Conservation (phyloP, 1,140 invertebrate species). For the Orchesella cincta region DNA sequence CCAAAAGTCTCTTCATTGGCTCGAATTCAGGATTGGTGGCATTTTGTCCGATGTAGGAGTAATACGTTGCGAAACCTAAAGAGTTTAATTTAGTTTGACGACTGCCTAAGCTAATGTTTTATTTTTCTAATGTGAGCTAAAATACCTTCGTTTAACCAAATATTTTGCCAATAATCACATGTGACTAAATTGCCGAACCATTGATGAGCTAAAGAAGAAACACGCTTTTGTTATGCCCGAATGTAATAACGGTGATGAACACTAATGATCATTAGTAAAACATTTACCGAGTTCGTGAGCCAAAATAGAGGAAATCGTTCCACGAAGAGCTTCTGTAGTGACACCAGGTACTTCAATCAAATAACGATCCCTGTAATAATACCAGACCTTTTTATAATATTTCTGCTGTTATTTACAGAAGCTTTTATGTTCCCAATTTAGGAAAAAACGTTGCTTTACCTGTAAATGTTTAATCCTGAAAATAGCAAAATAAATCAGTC, state of each 20-base stretch:
- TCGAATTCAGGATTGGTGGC: slow-evolving; percentile 24
- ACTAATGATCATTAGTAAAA: background rate
- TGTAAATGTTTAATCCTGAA: slow-evolving; percentile 11
- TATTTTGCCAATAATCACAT: slow-evolving; percentile 36
- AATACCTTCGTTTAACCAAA: slow-evolving; percentile 42
- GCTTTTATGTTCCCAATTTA: background rate
- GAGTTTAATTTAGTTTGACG: background rate
- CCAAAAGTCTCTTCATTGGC: slow-evolving; percentile 21
- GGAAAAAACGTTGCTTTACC: too few relatives aligned
- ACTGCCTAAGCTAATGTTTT: background rate
- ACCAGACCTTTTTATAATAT: too few relatives aligned
- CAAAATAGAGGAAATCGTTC: slow-evolving; percentile 18
- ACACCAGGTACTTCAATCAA: slow-evolving; percentile 8
- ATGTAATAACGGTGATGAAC: background rate
- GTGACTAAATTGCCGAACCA: slow-evolving; percentile 17
- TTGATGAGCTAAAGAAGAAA: slow-evolving; percentile 19
- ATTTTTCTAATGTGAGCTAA: background rate
- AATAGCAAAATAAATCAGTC: too few relatives aligned
- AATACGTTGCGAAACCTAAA: slow-evolving; percentile 21
- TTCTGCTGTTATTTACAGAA: too few relatives aligned
- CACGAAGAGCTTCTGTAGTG: background rate
- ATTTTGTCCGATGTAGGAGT: slow-evolving; percentile 26
- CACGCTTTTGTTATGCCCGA: background rate
- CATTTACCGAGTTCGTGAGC: slow-evolving; percentile 18
- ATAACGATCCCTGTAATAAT: slow-evolving; percentile 7